Evolutionary conservation across 2,797 vertebrate species (phyloP), one percentile per base, ranked within the genome.

Genomic region (Manis crassicaudata): DNA sequence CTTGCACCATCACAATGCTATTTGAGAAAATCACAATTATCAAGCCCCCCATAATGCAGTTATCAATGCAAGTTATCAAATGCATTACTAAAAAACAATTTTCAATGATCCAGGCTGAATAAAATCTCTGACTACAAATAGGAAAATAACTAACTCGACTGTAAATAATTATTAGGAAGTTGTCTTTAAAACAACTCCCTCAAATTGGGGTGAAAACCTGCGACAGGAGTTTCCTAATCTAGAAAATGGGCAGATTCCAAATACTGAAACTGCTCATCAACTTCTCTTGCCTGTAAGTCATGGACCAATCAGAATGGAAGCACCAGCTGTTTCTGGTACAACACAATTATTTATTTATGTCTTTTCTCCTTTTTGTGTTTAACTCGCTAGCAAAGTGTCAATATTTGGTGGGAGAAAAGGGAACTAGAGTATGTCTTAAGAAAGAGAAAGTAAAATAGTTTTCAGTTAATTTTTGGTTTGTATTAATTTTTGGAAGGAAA

Each of bases 21-120:
- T 68, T 32, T 92, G 85, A 92, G 75, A 92, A 92, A 92, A 92
- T 86, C 54, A 90, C 77, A 46, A 10, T 46, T 46, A 46, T 46
- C 43, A 46, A 46, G 43, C 43, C 2, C 43, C 43, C 43, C 43
- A 46, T 90, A 87, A 94, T 6, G 43, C 62, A 65, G 46, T 92
- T 92, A 86, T 72, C 50, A 54, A 92, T 89, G n/a, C 81, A 46
- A 46, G 43, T 46, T 46, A 46, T 88, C 23, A 94, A 92, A 73
- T 86, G 56, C 73, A 82, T 86, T 94, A 86, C 54, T 62, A 25
- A 96, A 96, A 84, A 92, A n/a, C 60, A 89, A 60, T 90, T 94
- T 93, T 91, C 95, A 90, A 91, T 60, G 76, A 79, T 18, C 62
- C 92, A 94, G 4, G 25, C 54, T 90, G 67, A 95, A 82, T 77